Evolutionary conservation across 2,113 vertebrate species (phyloP).

Genomic region (Brevimyrus niger): DNA sequence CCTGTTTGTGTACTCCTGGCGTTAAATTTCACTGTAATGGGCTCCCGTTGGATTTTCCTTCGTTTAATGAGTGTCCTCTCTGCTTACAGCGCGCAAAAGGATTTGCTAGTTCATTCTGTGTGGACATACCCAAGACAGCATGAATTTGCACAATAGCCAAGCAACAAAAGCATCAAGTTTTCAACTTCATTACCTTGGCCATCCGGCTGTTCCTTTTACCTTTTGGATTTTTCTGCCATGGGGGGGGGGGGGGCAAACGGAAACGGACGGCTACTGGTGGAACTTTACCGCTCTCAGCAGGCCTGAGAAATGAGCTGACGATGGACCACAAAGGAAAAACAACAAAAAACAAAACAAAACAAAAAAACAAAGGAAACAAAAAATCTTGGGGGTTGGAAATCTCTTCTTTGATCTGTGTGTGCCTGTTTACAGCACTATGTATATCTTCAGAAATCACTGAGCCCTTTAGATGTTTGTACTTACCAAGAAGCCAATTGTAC

Average conservation of each 20-base stretch:
- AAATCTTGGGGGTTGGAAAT: conserved; percentile 62
- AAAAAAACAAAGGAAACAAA: conserved; percentile 46
- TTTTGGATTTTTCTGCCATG: conserved; percentile 65
- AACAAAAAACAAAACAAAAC: conserved; percentile 20
- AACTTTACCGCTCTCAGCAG: conserved; percentile 89
- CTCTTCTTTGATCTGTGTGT: conserved; percentile 87
- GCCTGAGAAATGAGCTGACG: conserved; percentile 93
- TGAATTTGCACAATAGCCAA: conserved; percentile 83
- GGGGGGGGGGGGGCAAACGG: conserved; percentile 63
- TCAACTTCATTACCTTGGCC: conserved; percentile 84
- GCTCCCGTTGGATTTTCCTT: not conserved
- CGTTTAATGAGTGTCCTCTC: conserved; percentile 55
- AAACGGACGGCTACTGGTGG: conserved; percentile 67
- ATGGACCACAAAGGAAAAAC: conserved; percentile 53
- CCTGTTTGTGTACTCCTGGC: not conserved
- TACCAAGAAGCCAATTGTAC: conserved; percentile 88
- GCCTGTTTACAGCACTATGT: conserved; percentile 97
- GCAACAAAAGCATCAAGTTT: conserved; percentile 80
- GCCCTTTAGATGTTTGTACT: conserved; percentile 95
- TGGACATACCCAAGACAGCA: conserved; percentile 93
- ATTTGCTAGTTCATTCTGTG: conserved; percentile 98
- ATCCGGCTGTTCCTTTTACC: conserved; percentile 68
- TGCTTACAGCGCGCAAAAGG: conserved; percentile 93
- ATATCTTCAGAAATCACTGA: conserved; percentile 90
- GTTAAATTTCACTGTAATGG: conserved; percentile 1